Evolutionary conservation across 2,797 vertebrate species (phyloP).

Genomic region (Valencia hispanica): DNA sequence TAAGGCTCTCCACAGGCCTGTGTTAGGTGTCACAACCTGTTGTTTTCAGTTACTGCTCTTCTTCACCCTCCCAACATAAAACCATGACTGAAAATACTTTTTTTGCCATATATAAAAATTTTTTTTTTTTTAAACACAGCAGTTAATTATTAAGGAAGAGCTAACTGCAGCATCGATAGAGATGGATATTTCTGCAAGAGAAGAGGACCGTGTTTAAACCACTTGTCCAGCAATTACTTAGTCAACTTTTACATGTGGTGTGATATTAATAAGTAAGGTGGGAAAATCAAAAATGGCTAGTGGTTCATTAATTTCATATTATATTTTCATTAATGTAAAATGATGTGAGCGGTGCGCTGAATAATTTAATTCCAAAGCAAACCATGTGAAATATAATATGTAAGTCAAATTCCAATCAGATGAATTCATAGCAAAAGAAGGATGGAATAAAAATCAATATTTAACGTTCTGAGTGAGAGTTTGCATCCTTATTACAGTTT

Average conservation of each 20-base stretch:
- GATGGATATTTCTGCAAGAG: slow-evolving; percentile 35
- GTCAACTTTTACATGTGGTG: slow-evolving; percentile 68
- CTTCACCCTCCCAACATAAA: slow-evolving; percentile 22
- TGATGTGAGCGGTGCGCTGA: slow-evolving; percentile 53
- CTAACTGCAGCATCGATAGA: slow-evolving; percentile 49
- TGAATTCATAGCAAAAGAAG: slow-evolving; percentile 20
- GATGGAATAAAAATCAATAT: background rate
- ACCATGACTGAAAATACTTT: background rate
- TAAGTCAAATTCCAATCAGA: slow-evolving; percentile 69
- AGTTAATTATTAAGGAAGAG: slow-evolving; percentile 55
- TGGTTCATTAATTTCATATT: slow-evolving; percentile 74
- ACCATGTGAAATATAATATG: slow-evolving; percentile 60
- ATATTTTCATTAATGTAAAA: slow-evolving; percentile 74
- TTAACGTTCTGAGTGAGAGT: background rate
- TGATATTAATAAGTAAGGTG: slow-evolving; percentile 71
- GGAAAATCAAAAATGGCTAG: slow-evolving; percentile 70
- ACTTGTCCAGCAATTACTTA: slow-evolving; percentile 71
- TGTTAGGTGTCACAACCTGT: slow-evolving; percentile 72
- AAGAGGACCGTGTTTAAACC: slow-evolving; percentile 60
- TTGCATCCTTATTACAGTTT: background rate
- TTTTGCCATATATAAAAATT: slow-evolving; percentile 9
- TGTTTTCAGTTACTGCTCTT: slow-evolving; percentile 54
- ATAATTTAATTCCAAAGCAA: slow-evolving; percentile 66
- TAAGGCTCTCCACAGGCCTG: slow-evolving; percentile 64
- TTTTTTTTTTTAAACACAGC: slow-evolving; percentile 35